These are phyloP conservation scores for Tricholauxania praeusta DNA, from an alignment of 2,888 invertebrate species.

Conservation along the genomic window DNA sequence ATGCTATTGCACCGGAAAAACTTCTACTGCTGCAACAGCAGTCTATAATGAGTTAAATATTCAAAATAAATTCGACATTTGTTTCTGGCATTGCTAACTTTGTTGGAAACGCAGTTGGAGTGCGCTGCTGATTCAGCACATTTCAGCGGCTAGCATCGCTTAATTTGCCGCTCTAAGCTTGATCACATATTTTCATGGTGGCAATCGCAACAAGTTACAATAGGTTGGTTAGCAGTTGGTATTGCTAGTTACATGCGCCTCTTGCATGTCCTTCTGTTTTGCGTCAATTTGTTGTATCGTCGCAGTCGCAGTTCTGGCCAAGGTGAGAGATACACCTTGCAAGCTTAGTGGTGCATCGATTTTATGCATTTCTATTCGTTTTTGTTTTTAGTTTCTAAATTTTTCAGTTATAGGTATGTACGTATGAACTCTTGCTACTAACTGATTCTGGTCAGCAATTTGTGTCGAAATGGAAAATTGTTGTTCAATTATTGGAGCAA, in stretches of 20 bases:
- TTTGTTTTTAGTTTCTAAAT: too few relatives aligned
- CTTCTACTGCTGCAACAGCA: conserved; percentile 22
- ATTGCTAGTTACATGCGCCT: conserved; percentile 10
- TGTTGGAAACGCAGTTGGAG: background rate
- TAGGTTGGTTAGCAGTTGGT: conserved; percentile 14
- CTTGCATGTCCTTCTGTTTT: conserved; percentile 29
- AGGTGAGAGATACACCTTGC: background rate
- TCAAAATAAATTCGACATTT: conserved; percentile 40
- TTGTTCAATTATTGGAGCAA: conserved; percentile 65
- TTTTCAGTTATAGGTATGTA: too few relatives aligned
- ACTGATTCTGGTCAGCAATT: conserved; percentile 44
- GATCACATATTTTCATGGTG: conserved; percentile 22
- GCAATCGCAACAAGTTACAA: conserved; percentile 16
- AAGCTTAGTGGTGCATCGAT: too few relatives aligned
- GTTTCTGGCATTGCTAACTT: conserved; percentile 26
- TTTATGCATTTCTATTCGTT: too few relatives aligned
- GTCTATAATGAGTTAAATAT: conserved; percentile 33
- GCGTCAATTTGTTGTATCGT: conserved; percentile 25
- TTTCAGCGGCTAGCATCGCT: conserved; percentile 17
- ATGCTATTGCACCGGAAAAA: too few relatives aligned
- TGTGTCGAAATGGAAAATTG: conserved; percentile 59
- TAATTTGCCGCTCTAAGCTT: background rate
- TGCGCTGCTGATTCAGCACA: conserved; percentile 46
- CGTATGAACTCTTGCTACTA: conserved; percentile 18
- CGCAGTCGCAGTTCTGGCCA: background rate